Evolutionary conservation across 2,888 invertebrate genomes (phyloP), one percentile per base, ranked within the genome.

Genomic region (Plebejus melissa): DNA sequence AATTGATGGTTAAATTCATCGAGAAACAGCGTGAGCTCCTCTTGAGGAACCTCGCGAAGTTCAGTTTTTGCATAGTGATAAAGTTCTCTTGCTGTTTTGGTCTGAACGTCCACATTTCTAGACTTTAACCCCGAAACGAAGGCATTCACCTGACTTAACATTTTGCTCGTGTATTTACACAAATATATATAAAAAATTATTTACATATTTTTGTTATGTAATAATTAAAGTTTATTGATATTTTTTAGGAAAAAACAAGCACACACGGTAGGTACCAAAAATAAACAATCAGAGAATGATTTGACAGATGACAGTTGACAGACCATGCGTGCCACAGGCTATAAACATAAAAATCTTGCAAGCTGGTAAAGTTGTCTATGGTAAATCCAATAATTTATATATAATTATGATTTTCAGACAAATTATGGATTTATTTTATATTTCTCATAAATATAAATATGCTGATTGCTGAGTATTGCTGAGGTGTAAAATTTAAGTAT

Each of bases 1-100:
- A 99, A 98, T 85, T 98, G 97, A 85, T 98, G 97, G 87, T 98
- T 98, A 86, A 99, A 98, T 81, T 98, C 98, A 86, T 99, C 99
- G 88, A 99, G 96, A 87, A 99, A 99, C 78, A 96, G 94, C 38
- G 97, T 96, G 79, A 98, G 95, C 85, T 98, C 98, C 85, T 99
- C 99, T 77, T 96, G 96, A 0, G 98, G 96, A 81, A 98, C 97
- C 90, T 98, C 98, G 6, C 98, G 95, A 74, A 98, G 88, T 85
- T 98, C 98, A 7, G 98, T 98, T 87, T 97, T 98, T 11, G 97
- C 98, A 92, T 97, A 99, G 78, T 97, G 96, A 83, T 97, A 97
- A 38, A 99, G 94, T 82, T 99, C 98, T 80, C 97, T 96, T 4
- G 98, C 98, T 7, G 98, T 96, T 89, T 97, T 98, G 79, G 96